Evolutionary conservation across 2,113 vertebrate genomes (phyloP).

Genomic region (Falco punctatus): DNA sequence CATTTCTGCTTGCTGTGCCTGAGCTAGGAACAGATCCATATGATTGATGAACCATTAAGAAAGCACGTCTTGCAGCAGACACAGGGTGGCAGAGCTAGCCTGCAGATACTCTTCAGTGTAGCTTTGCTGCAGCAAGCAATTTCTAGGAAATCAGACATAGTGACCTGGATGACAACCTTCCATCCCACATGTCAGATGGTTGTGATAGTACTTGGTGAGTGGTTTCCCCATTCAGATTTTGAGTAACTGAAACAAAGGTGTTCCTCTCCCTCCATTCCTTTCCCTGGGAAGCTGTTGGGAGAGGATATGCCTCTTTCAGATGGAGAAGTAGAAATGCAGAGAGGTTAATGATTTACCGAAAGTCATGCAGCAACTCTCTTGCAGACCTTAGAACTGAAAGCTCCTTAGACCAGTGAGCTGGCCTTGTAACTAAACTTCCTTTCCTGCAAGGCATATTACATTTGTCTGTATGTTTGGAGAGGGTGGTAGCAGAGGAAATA

Average conservation of each 20-base stretch:
- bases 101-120: background rate
- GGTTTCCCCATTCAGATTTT: background rate
- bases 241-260: background rate
- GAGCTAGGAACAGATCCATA: background rate
- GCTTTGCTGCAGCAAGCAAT: background rate
- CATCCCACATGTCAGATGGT: background rate
- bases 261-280: background rate
- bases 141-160: background rate
- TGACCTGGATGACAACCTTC: background rate
- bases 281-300: background rate
- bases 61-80: background rate
- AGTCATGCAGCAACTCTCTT: background rate
- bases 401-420: background rate
- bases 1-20: background rate
- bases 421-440: background rate
- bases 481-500: background rate
- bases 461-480: background rate
- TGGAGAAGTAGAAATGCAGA: background rate
- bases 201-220: background rate
- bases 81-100: conserved; percentile 27
- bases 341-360: conserved; percentile 1
- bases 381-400: background rate
- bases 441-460: background rate
- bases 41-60: background rate
- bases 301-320: background rate